Percentiles rank a stretch among this genome's conserved stretches.
Evolutionary conservation across 2,888 invertebrate genomes (phyloP).

Genomic region (Halocaridina rubra): DNA sequence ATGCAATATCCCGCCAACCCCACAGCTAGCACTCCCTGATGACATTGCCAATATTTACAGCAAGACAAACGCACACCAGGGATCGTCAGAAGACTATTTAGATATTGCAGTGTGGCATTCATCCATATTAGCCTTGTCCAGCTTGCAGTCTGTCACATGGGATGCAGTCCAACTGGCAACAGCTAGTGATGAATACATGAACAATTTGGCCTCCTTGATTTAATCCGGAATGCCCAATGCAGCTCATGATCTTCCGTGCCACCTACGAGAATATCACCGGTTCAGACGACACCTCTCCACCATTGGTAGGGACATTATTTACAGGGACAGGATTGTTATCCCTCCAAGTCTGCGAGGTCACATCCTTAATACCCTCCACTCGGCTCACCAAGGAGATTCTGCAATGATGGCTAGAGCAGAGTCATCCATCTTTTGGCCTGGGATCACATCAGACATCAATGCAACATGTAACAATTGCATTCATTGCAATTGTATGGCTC

Average conservation of each 20-base stretch:
- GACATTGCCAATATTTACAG: no score
- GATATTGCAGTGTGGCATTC: no score
- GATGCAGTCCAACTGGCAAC: no score
- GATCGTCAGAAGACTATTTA: no score
- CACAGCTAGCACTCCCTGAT: no score
- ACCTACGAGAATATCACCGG: background rate
- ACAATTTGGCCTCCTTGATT: no score
- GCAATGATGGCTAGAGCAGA: conserved; percentile 1
- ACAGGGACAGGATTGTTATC: conserved; percentile 17
- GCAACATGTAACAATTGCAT: background rate
- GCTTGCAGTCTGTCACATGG: no score
- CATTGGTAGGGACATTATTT: conserved; percentile 1
- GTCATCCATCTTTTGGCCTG: conserved; percentile 26
- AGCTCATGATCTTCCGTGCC: background rate
- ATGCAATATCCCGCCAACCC: no score
- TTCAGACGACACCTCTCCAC: conserved; percentile 11
- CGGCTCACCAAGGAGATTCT: conserved; percentile 27
- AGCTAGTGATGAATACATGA: no score
- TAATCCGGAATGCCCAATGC: no score
- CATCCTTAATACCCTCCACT: conserved; percentile 11
- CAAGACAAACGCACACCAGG: no score
- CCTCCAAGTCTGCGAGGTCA: conserved; percentile 11
- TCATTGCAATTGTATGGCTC: conserved; percentile 13
- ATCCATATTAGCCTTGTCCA: no score
- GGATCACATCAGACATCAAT: conserved; percentile 14